These are phyloP conservation scores for Rugalucina vietnamica DNA, from an alignment of 2,888 invertebrate genomes.

Conservation along the genomic window DNA sequence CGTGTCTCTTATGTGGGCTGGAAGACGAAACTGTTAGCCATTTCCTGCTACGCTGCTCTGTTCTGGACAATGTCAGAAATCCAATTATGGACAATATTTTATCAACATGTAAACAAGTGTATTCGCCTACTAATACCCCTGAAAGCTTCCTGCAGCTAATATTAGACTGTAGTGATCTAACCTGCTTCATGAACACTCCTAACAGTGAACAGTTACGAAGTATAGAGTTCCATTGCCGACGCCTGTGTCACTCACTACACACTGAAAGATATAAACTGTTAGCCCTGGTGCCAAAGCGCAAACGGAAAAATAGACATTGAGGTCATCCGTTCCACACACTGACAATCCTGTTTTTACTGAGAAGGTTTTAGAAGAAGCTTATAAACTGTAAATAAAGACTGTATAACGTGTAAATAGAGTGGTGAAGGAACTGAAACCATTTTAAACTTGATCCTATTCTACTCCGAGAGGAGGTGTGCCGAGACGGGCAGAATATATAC, in stretches of 20 bases:
- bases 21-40: conserved; percentile 7
- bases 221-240: neutral
- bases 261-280: neutral
- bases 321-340: neutral
- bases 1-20: neutral
- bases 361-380: neutral
- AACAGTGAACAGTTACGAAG: neutral
- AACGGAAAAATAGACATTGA: neutral
- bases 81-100: neutral
- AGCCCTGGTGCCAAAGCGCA: neutral
- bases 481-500: too few species aligned
- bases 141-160: neutral
- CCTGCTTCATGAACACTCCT: neutral
- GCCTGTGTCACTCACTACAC: neutral
- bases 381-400: neutral
- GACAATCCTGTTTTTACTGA: neutral
- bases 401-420: neutral
- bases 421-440: neutral
- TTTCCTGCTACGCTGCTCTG: neutral
- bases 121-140: neutral
- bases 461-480: too few species aligned
- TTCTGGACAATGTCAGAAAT: neutral
- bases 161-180: neutral
- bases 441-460: too few species aligned
- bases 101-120: neutral